Percentiles rank a stretch among this genome's conserved stretches.
These are phyloP conservation scores for Zosterops pallidus DNA, from an alignment of 2,113 vertebrate genomes.

Conservation along the genomic window DNA sequence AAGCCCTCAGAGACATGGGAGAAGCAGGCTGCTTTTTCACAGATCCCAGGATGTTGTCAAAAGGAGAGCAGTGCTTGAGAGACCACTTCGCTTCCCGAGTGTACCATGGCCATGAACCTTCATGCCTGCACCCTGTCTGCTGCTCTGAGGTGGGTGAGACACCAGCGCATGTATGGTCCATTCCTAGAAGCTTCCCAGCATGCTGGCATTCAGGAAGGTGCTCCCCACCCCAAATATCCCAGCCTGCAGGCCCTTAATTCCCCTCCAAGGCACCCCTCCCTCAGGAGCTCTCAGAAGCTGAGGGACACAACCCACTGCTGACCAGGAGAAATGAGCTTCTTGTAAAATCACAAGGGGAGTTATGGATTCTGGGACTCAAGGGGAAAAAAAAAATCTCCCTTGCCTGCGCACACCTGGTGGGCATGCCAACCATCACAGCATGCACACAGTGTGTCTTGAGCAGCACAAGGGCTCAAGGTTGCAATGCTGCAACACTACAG, in stretches of 20 bases:
- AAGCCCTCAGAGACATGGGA: neutral
- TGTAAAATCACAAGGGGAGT: neutral
- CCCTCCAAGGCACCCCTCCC: neutral
- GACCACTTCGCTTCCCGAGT: accelerated
- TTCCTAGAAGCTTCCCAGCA: neutral
- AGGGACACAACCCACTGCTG: neutral
- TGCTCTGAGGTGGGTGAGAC: neutral
- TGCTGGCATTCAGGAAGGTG: neutral
- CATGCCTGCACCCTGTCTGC: accelerated
- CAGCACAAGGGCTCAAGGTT: neutral
- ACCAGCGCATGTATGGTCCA: accelerated
- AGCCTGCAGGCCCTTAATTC: neutral
- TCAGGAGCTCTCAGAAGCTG: neutral
- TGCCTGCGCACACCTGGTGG: accelerated
- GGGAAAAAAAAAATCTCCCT: neutral
- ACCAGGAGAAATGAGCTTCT: neutral
- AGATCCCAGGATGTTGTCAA: neutral
- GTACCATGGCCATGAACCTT: accelerated
- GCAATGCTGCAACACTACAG: neutral
- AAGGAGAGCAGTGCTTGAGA: neutral
- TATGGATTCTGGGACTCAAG: neutral
- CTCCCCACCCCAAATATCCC: neutral
- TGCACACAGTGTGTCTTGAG: accelerated
- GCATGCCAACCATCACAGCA: accelerated
- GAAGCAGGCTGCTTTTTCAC: neutral